phyloP scores from a whole-genome alignment of 2,113 vertebrate species.

The Anoura caudifer region DNA sequence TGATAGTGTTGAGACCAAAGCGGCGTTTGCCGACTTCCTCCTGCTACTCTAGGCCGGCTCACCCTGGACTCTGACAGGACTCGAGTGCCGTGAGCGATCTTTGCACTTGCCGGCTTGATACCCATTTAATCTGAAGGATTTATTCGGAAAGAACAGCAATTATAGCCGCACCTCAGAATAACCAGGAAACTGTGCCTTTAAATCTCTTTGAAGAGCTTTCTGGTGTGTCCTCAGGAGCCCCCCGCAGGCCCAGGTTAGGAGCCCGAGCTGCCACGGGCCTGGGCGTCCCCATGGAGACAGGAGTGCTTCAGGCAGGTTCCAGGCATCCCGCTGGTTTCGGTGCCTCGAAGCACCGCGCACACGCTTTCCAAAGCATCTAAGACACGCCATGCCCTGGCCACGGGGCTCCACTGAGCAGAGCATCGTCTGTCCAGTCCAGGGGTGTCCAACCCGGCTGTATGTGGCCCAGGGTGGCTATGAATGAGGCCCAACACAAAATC shows the following conservation, averaged over 20 bases:
- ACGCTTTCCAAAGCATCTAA: neutral
- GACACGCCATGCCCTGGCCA: too few species aligned
- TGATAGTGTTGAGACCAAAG: neutral
- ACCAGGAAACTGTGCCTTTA: neutral
- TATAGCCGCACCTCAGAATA: constrained; percentile 42
- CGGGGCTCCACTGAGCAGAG: too few species aligned
- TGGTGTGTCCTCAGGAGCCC: neutral
- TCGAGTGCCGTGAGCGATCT: neutral
- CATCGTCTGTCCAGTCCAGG: too few species aligned
- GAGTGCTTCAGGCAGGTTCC: too few species aligned
- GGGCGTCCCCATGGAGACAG: neutral
- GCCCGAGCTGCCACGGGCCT: neutral
- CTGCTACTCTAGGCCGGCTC: constrained; percentile 20
- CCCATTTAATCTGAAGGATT: constrained; percentile 57
- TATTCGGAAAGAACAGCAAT: constrained; percentile 61
- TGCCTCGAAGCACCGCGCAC: rapidly evolving
- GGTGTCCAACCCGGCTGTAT: too few species aligned
- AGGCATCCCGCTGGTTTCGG: neutral
- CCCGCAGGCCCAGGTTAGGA: neutral
- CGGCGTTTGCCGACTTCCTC: constrained; percentile 17
- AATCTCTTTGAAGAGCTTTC: constrained; percentile 6
- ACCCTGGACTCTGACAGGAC: constrained; percentile 4
- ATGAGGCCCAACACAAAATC: too few species aligned
- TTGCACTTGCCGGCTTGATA: neutral
- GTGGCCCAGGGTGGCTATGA: too few species aligned